These are phyloP conservation scores for Pollenia griseotomentosa DNA, from an alignment of 2,888 invertebrate species.

Conservation along the genomic window DNA sequence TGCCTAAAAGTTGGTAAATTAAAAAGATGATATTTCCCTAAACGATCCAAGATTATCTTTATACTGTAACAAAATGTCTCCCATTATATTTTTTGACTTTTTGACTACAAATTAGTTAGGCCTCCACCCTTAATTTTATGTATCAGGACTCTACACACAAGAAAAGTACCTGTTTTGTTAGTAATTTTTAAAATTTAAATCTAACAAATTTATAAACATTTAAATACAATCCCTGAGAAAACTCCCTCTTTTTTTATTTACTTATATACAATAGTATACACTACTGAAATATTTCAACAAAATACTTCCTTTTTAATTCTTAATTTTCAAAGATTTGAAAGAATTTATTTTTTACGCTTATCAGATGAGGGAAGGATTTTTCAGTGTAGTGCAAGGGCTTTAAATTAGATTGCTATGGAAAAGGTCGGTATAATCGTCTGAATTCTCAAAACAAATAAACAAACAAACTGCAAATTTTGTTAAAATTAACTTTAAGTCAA, in stretches of 20 bases:
- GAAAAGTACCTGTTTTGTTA: slow-evolving; percentile 48
- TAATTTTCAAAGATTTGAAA: slow-evolving; percentile 52
- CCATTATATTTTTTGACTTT: slow-evolving; percentile 20
- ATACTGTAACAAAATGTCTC: too few species aligned
- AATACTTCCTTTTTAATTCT: slow-evolving; percentile 42
- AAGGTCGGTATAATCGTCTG: slow-evolving; percentile 67
- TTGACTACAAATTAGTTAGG: slow-evolving; percentile 36
- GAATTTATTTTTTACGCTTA: slow-evolving; percentile 69
- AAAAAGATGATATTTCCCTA: too few species aligned
- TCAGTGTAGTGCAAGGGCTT: slow-evolving; percentile 14
- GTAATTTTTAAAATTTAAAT: slow-evolving; percentile 3
- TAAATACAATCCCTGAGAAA: slow-evolving; percentile 21
- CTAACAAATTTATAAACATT: slow-evolving; percentile 61
- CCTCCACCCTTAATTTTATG: slow-evolving; percentile 8
- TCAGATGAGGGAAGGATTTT: background rate
- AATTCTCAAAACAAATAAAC: slow-evolving; percentile 82
- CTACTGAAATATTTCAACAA: background rate
- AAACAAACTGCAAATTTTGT: slow-evolving; percentile 70
- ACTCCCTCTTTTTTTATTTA: slow-evolving; percentile 11
- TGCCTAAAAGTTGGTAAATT: too few species aligned
- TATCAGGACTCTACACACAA: background rate
- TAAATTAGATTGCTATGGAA: slow-evolving; percentile 64
- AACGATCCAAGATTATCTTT: too few species aligned
- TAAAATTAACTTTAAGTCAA: slow-evolving; percentile 77
- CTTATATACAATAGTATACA: background rate